A percentile compares a stretch with the other conserved stretches of the same genome.
These are phyloP conservation scores for Sebastes dallii DNA, from an alignment of 2,797 vertebrate genomes.

Conservation along the genomic window DNA sequence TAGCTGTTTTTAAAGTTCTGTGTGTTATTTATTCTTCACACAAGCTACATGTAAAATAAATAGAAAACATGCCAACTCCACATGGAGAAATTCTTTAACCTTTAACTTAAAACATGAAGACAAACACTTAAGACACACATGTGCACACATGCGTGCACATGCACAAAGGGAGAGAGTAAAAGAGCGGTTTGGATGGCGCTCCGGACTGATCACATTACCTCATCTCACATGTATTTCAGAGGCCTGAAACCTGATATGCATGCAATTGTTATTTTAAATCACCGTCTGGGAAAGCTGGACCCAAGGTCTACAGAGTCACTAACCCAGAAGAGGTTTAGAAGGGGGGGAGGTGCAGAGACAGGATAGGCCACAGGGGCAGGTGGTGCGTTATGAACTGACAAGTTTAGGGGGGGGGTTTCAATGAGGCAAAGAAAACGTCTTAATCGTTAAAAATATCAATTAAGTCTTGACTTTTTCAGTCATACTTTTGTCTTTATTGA, in stretches of 20 bases:
- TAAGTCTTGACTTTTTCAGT: neutral
- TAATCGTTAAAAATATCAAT: neutral
- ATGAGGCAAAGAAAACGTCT: slow-evolving; percentile 21
- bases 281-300: slow-evolving; percentile 80
- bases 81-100: neutral
- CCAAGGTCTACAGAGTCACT: slow-evolving; percentile 73
- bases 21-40: slow-evolving; percentile 6
- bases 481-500: neutral
- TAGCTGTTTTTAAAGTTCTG: slow-evolving; percentile 15
- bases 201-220: slow-evolving; percentile 82
- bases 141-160: slow-evolving; percentile 21
- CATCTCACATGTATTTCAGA: slow-evolving; percentile 82
- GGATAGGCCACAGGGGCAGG: slow-evolving; percentile 56
- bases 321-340: slow-evolving; percentile 44
- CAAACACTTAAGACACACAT: slow-evolving; percentile 24
- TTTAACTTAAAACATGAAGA: slow-evolving; percentile 30
- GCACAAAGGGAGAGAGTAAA: slow-evolving; percentile 39
- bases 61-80: neutral
- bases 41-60: neutral
- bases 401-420: slow-evolving; percentile 37
- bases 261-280: slow-evolving; percentile 87
- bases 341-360: slow-evolving; percentile 20
- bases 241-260: slow-evolving; percentile 81
- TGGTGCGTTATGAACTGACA: slow-evolving; percentile 52
- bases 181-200: slow-evolving; percentile 66